Evolutionary conservation across 2,888 invertebrate species (phyloP).

Genomic region (Notodonta dromedarius): DNA sequence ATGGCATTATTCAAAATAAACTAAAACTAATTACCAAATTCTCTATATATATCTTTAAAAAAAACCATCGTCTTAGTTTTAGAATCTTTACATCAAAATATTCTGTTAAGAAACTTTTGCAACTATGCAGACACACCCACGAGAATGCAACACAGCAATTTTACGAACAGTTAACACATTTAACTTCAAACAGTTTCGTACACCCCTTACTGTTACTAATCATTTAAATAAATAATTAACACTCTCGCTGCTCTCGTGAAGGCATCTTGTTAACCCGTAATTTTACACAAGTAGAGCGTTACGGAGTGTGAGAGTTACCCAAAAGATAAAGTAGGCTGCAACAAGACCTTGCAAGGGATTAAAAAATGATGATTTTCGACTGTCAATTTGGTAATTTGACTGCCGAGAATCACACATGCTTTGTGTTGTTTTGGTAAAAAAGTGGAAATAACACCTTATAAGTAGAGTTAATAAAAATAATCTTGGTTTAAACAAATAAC

Average conservation of each 20-base stretch:
- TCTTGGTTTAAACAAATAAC: too few relatives aligned
- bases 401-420: background rate
- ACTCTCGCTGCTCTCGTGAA: constrained; percentile 41
- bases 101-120: background rate
- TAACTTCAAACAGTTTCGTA: constrained; percentile 10
- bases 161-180: constrained; percentile 12
- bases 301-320: constrained; percentile 44
- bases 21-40: too few relatives aligned
- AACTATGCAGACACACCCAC: background rate
- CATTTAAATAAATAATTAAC: constrained; percentile 38
- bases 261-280: constrained; percentile 47
- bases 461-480: too few relatives aligned
- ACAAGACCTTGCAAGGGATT: constrained; percentile 51
- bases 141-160: constrained; percentile 8
- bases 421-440: background rate
- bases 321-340: constrained; percentile 52
- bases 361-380: constrained; percentile 42
- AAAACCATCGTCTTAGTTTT: too few relatives aligned
- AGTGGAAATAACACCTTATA: too few relatives aligned
- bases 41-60: too few relatives aligned
- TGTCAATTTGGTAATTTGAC: constrained; percentile 24
- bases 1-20: too few relatives aligned
- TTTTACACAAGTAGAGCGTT: constrained; percentile 60
- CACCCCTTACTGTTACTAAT: constrained; percentile 22
- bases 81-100: too few relatives aligned